Evolutionary conservation across 2,888 invertebrate genomes (phyloP), one percentile per base, ranked within the genome.

Genomic region (Nephrotoma flavescens): DNA sequence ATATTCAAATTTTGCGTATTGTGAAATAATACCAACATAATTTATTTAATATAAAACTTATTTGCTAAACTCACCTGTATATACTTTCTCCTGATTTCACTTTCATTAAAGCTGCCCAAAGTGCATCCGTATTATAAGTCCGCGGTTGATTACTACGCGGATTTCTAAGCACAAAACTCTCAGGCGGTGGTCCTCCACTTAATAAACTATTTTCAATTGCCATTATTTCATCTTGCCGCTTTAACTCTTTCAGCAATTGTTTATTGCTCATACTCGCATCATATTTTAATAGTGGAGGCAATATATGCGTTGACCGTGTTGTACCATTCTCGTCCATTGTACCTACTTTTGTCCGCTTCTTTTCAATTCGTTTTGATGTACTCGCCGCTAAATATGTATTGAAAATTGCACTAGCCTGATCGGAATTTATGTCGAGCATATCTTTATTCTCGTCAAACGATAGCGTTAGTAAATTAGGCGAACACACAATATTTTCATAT

Each of bases 21-120:
- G 71, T 71, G 71, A 31, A 71, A 71, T 31, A 71, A 31, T 71
- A 71, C 71, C 19, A 71, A 6, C 31, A 71, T 7, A 6, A 19
- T 71, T 31, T 71, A 31, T 71, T 31, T 71, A 9, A 71, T 31
- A 71, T 9, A 71, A 31, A 71, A 71, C 9, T 71, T n/a, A 71
- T 11, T 31, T 71, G 6, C 71, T 31, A 31, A 9, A 19, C 31
- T 71, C 83, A 93, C 93, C 93, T 92, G 88, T 94, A 94, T 88
- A 94, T 94, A 89, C 94, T 94, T 1, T 93, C 93, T 0, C 94
- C 94, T 87, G 92, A 92, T 88, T 93, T 93, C 0, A 94, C 93
- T 87, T 93, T 93, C 93, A 93, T 93, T 0, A 93, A 90, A 0
- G 93, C 93, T 0, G 93, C 92, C 92, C 93, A 93, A 91, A 93